These are phyloP conservation scores for Haliclona indistincta DNA, from an alignment of 37 sponge, comb jelly and placozoan species.

Conservation along the genomic window DNA sequence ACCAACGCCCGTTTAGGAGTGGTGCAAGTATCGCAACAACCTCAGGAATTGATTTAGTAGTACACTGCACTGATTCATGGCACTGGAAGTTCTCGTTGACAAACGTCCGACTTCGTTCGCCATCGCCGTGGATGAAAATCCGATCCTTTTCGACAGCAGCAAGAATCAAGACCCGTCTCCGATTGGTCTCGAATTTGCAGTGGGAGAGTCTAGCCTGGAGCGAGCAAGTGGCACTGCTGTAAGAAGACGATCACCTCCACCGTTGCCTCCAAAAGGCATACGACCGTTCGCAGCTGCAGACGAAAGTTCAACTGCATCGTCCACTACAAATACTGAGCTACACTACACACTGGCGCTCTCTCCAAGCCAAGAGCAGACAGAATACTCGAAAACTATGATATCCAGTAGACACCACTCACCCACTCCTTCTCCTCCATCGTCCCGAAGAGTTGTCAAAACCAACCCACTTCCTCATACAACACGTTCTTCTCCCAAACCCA, in stretches of 20 bases:
- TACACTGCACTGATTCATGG: too few species aligned
- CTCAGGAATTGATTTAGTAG: too few species aligned
- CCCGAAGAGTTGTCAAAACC: not conserved
- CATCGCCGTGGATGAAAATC: not conserved
- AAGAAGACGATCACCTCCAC: not conserved
- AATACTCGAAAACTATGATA: too few species aligned
- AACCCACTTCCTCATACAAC: not conserved
- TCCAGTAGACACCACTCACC: too few species aligned
- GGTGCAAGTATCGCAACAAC: too few species aligned
- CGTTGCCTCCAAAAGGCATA: not conserved
- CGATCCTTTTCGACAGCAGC: not conserved
- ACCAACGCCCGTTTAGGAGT: too few species aligned
- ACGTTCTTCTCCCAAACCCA: not conserved
- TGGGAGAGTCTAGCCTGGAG: not conserved
- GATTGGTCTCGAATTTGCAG: not conserved
- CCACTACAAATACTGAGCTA: too few species aligned
- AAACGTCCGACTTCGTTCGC: slow-evolving; percentile 1
- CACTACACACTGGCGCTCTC: not conserved
- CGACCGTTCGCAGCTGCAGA: not conserved
- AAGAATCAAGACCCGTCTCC: not conserved
- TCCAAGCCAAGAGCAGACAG: too few species aligned
- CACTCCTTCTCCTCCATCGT: slow-evolving; percentile 12
- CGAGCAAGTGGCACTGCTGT: not conserved
- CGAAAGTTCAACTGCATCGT: not conserved
- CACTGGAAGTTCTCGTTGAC: too few species aligned